A percentile compares a stretch with the other conserved stretches of the same genome.
Evolutionary conservation across 2,113 vertebrate species (phyloP).

Genomic region (Ramphastos sulfuratus): DNA sequence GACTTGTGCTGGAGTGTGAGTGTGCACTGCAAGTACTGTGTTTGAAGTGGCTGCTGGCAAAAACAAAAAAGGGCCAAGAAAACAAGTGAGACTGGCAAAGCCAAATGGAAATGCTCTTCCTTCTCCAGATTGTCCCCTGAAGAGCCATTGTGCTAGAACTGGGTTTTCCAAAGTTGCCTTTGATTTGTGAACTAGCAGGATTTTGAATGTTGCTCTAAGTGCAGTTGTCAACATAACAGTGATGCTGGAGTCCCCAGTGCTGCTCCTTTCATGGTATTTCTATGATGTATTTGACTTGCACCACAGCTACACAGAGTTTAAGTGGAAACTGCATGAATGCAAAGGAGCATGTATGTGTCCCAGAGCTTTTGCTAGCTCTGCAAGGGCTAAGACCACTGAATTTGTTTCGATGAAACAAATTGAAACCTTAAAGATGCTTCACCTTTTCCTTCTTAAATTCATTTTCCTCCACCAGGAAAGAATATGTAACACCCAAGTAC

Average conservation of each 20-base stretch:
- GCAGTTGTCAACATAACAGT: neutral
- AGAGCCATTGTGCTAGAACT: neutral
- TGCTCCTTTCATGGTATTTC: neutral
- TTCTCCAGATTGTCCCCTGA: slow-evolving; percentile 4
- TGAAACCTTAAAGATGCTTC: neutral
- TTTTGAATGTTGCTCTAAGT: neutral
- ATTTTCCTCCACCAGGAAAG: neutral
- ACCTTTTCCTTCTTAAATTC: neutral
- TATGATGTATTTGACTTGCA: neutral
- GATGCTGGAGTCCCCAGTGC: neutral
- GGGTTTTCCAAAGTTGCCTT: slow-evolving; percentile 7
- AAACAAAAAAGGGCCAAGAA: neutral
- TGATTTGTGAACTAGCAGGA: neutral
- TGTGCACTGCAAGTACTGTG: neutral
- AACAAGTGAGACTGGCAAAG: neutral
- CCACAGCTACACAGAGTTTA: neutral
- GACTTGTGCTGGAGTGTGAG: neutral
- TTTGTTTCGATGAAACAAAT: neutral
- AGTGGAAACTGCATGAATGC: neutral
- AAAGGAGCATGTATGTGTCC: neutral
- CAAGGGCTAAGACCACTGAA: neutral
- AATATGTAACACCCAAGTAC: neutral
- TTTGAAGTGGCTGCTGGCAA: neutral
- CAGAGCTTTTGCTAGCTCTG: neutral
- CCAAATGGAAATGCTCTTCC: slow-evolving; percentile 31